Base-by-base conservation (phyloP, 2,113 vertebrate genomes). In the Nansenia antarctica region DNA sequence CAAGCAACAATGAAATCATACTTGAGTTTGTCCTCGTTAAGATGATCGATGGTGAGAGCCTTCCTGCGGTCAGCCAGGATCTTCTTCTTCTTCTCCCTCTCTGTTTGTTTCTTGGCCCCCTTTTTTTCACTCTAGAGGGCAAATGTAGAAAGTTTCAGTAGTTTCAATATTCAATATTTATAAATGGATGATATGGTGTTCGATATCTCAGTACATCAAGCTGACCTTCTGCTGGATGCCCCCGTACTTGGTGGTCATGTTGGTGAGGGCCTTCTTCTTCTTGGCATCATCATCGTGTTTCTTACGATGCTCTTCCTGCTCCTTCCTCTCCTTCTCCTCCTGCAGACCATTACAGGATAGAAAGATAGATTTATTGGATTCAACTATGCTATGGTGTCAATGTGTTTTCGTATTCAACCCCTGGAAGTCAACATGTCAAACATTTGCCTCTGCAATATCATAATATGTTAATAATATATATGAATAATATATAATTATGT, bases 21-120 rank as follows among this genome's bases (percentile, higher is more conserved):
- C 98, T 94, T 97, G 65, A 99, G 90, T 79, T 95, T 98, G 0
- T 99, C 96, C 62, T 98, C 96, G 0, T 77, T 93, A 72, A 99
- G 84, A 69, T 98, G 94, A 65, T 99, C 97, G 0, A 98, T 77
- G 60, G 72, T 95, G 54, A 99, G 88, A 32, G 89, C 81, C 82
- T 97, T 97, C 82, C 89, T 91, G 71, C 98, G 92, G 2, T 99
- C 96, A 0, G 95, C 93, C 80, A 99, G 92, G 76, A 95, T 94
- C 92, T 96, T 99, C 91, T 96, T 99, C 89, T 99, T 99, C 91
- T 99, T 99, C 71, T 99, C 97, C 65, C 96, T 77, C 80, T 99
- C 98, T 0, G 97, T 99, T 85, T 98, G 95, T 79, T 95, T 98
- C 91, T 98, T 99, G 27, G 60, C 93, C 66, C 95, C 97, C 78